phyloP scores from a whole-genome alignment of 1,140 invertebrate genomes.

The Coelopa frigida region DNA sequence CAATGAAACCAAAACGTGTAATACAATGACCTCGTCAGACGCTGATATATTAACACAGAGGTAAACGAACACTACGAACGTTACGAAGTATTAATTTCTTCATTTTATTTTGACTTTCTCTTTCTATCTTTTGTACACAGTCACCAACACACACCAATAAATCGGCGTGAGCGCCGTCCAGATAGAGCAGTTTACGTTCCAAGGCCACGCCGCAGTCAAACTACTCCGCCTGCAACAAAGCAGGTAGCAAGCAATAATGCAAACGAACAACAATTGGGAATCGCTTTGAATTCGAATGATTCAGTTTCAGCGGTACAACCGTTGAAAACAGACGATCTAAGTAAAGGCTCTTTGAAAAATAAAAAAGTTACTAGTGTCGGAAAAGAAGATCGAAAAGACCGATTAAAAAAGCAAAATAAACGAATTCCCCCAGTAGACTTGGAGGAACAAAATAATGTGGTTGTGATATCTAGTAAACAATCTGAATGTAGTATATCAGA shows the following conservation, averaged over 20 bases:
- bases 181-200: slow-evolving; percentile 73
- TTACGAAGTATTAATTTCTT: too few relatives aligned
- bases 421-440: too few relatives aligned
- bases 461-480: too few relatives aligned
- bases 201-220: slow-evolving; percentile 54
- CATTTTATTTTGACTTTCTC: slow-evolving; percentile 7
- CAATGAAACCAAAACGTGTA: slow-evolving; percentile 12
- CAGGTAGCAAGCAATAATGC: slow-evolving; percentile 13
- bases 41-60: slow-evolving; percentile 5
- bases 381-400: too few relatives aligned
- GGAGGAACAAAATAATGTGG: too few relatives aligned
- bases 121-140: slow-evolving; percentile 5
- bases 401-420: too few relatives aligned
- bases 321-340: slow-evolving; percentile 26
- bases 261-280: slow-evolving; percentile 17
- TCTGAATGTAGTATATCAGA: too few relatives aligned
- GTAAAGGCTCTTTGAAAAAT: neutral
- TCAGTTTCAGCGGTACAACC: slow-evolving; percentile 16
- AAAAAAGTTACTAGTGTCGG: slow-evolving; percentile 1
- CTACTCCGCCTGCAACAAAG: slow-evolving; percentile 38
- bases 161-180: slow-evolving; percentile 53
- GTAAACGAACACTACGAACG: slow-evolving; percentile 11
- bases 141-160: slow-evolving; percentile 1
- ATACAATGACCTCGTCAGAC: slow-evolving; percentile 13
- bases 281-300: slow-evolving; percentile 11